phyloP scores from a whole-genome alignment of 92 coral and sea anemone species.

The Porites divaricata region DNA sequence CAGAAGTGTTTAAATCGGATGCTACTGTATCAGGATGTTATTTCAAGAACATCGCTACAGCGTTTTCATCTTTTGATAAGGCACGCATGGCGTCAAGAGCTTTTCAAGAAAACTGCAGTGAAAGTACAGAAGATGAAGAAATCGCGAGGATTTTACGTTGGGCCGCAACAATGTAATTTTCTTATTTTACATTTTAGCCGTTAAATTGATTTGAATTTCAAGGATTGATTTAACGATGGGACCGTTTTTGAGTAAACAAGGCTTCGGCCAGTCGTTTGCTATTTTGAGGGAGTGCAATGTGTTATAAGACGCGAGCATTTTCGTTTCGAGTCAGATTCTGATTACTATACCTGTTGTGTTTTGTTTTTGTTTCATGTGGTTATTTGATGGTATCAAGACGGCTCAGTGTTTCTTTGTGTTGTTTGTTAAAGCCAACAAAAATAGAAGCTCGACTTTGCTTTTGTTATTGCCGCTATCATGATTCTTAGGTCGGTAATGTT shows the following conservation, averaged over 20 bases:
- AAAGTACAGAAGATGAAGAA: conserved; percentile 24
- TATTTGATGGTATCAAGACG: neutral
- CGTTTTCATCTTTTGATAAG: neutral
- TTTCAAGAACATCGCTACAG: conserved; percentile 6
- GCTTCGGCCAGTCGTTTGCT: neutral
- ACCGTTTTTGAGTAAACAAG: neutral
- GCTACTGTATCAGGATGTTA: conserved; percentile 1
- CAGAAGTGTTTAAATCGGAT: conserved; percentile 32
- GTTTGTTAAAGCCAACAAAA: conserved; percentile 14
- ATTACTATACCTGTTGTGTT: neutral
- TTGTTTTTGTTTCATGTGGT: conserved; percentile 22
- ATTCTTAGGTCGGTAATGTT: neutral
- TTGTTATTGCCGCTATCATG: neutral
- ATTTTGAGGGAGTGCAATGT: neutral
- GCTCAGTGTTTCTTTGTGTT: conserved; percentile 9
- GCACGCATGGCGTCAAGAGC: conserved; percentile 22
- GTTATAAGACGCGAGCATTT: neutral
- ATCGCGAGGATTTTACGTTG: conserved; percentile 36
- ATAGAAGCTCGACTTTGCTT: neutral
- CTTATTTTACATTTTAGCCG: neutral
- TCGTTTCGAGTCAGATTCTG: neutral
- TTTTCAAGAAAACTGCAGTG: neutral
- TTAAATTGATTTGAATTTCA: conserved; percentile 17
- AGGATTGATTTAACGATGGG: neutral
- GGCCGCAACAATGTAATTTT: conserved; percentile 32